phyloP scores from a whole-genome alignment of 2,797 vertebrate genomes.

The Manis crassicaudata region DNA sequence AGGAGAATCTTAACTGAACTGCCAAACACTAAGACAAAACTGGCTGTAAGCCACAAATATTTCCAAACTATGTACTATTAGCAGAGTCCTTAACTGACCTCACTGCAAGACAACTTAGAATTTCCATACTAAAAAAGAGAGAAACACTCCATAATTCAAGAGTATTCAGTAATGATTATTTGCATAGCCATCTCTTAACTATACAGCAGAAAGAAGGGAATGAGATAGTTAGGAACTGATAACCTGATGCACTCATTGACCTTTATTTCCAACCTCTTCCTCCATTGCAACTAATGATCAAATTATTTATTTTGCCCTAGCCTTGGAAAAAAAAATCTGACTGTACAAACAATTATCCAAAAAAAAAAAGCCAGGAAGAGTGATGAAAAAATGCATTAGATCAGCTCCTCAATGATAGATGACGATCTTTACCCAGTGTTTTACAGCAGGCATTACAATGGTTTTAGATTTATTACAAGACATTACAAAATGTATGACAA shows the following conservation, averaged over 20 bases:
- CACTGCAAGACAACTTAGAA: constrained; percentile 7
- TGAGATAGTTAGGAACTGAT: not conserved
- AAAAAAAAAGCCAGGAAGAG: not conserved
- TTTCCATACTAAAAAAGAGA: constrained; percentile 5
- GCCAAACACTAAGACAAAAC: constrained; percentile 34
- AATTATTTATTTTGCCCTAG: not conserved
- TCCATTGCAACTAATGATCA: not conserved
- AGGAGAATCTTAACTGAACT: not conserved
- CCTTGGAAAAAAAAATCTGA: not conserved
- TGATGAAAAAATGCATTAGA: not conserved
- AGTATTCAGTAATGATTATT: not conserved
- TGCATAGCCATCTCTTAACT: not conserved
- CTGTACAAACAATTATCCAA: not conserved
- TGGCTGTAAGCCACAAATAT: constrained; percentile 22
- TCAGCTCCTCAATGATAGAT: not conserved
- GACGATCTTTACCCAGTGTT: not conserved
- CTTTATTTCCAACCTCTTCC: constrained; percentile 1
- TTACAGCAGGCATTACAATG: not conserved
- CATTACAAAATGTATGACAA: constrained; percentile 7
- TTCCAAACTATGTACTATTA: constrained; percentile 40
- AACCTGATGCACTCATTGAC: not conserved
- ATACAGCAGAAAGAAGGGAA: not conserved
- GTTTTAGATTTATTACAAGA: constrained; percentile 17
- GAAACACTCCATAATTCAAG: not conserved
- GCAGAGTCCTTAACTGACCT: constrained; percentile 57